Percentiles rank a stretch among this genome's conserved stretches.
Conservation (phyloP, 2,113 vertebrate genomes). For the Quiscalus mexicanus region DNA sequence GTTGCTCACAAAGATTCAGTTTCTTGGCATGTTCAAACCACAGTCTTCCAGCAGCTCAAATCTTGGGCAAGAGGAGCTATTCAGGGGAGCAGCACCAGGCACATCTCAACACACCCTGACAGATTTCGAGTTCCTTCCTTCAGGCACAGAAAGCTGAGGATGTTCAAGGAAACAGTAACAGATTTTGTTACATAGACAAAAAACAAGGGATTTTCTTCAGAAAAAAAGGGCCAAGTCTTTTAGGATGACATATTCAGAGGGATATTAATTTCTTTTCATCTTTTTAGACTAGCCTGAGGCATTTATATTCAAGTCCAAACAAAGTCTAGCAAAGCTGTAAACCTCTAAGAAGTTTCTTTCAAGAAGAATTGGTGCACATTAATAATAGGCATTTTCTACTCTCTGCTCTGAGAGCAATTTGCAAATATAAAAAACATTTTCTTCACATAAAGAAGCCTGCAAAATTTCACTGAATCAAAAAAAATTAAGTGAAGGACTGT, state of each 20-base stretch:
- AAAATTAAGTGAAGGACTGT: not conserved
- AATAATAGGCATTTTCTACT: not conserved
- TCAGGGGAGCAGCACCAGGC: not conserved
- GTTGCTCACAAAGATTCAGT: not conserved
- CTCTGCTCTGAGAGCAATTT: not conserved
- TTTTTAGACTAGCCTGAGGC: conserved; percentile 20
- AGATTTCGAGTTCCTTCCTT: not conserved
- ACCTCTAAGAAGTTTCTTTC: conserved; percentile 2
- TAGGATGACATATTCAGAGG: conserved; percentile 9
- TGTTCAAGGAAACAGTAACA: conserved; percentile 7
- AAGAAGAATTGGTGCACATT: not conserved
- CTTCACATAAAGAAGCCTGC: not conserved
- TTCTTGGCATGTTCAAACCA: not conserved
- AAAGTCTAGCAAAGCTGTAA: conserved; percentile 27
- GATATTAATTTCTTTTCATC: conserved; percentile 31
- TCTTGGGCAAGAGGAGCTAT: not conserved
- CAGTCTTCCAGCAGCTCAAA: not conserved
- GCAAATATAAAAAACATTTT: not conserved
- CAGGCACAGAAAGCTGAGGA: not conserved
- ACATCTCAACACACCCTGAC: not conserved
- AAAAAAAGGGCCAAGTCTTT: not conserved
- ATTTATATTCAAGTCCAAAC: conserved; percentile 9
- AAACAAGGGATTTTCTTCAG: not conserved
- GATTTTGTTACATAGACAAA: conserved; percentile 24
- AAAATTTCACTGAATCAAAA: not conserved